These are phyloP conservation scores for Gymnopithys bicolor DNA, from an alignment of 2,797 vertebrate species.

Conservation along the genomic window DNA sequence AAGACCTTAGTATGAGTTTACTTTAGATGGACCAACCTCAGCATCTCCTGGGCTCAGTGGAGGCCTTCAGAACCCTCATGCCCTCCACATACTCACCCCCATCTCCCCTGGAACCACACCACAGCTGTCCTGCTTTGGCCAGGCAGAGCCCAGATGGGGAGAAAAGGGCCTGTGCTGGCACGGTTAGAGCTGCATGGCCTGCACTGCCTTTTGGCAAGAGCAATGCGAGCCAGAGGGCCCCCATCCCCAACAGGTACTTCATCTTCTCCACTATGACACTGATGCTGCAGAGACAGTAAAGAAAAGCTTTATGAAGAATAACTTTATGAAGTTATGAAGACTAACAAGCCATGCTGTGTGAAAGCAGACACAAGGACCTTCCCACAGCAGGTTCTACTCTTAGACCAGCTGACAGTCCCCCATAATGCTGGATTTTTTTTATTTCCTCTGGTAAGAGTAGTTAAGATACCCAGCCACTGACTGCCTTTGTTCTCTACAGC, in stretches of 20 bases:
- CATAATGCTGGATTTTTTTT: rapidly evolving
- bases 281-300: rapidly evolving
- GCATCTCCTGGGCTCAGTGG: not conserved
- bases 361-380: not conserved
- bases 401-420: not conserved
- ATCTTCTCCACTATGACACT: not conserved
- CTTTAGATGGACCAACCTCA: not conserved
- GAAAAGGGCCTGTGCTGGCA: not conserved
- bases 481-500: not conserved
- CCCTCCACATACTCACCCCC: rapidly evolving
- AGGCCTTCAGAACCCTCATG: rapidly evolving
- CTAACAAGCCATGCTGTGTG: rapidly evolving
- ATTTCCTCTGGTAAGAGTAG: not conserved
- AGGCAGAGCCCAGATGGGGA: not conserved
- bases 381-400: not conserved
- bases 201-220: not conserved
- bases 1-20: not conserved
- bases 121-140: not conserved
- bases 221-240: not conserved
- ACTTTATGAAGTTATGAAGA: too few relatives aligned
- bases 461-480: rapidly evolving
- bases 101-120: rapidly evolving
- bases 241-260: rapidly evolving
- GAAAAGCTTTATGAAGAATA: not conserved
- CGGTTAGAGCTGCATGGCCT: not conserved